These are phyloP conservation scores for Tetheella fluctuosa DNA, from an alignment of 2,888 invertebrate species.

Conservation along the genomic window DNA sequence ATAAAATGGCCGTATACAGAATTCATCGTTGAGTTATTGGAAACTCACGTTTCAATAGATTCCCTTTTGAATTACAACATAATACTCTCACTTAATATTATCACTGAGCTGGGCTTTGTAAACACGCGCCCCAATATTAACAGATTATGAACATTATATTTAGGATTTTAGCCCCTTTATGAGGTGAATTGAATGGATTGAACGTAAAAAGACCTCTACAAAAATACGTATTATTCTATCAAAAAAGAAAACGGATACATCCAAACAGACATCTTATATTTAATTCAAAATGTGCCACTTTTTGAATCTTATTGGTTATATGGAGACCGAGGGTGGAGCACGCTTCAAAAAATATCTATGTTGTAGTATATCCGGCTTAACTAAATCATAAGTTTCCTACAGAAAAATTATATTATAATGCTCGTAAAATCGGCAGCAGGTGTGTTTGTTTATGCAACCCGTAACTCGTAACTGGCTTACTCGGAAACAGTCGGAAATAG, in stretches of 20 bases:
- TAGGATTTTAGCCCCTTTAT: background rate
- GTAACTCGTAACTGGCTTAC: background rate
- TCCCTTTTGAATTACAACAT: background rate
- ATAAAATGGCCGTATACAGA: background rate
- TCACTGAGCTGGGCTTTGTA: background rate
- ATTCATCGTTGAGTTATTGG: background rate
- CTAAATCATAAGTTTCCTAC: background rate
- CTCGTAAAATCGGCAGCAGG: background rate
- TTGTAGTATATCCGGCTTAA: too few relatives aligned
- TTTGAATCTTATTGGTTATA: too few relatives aligned
- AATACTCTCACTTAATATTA: background rate
- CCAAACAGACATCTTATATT: too few relatives aligned
- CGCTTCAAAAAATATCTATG: too few relatives aligned
- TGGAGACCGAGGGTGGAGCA: too few relatives aligned
- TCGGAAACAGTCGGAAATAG: conserved; percentile 3
- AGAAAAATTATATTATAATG: background rate
- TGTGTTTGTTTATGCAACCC: background rate
- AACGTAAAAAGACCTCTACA: background rate
- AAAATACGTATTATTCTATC: background rate
- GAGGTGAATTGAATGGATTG: background rate
- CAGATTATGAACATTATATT: background rate
- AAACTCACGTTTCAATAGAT: background rate
- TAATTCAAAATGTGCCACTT: too few relatives aligned
- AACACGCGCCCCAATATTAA: background rate
- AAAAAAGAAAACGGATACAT: too few relatives aligned